Conservation (phyloP, 2,888 invertebrate genomes). For the Cantharis rufa region DNA sequence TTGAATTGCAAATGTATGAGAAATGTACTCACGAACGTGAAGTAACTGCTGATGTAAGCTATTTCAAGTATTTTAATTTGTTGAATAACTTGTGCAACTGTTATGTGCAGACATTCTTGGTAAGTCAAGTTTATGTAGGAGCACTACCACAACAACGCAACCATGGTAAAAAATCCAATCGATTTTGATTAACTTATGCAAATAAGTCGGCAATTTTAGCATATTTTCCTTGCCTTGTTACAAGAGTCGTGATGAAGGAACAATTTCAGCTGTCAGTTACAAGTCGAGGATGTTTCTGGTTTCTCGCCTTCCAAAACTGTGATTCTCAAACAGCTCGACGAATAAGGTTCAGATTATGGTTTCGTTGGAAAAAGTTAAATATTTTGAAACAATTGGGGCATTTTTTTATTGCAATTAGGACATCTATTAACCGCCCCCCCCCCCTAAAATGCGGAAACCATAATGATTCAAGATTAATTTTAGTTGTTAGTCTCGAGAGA, state of each 20-base stretch:
- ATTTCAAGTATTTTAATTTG: conserved; percentile 1
- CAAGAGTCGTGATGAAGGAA: background rate
- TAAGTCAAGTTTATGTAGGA: background rate
- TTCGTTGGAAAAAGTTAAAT: too few relatives aligned
- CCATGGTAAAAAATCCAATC: background rate
- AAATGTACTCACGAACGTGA: background rate
- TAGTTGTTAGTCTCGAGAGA: too few relatives aligned
- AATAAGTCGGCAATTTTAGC: background rate
- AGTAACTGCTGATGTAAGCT: background rate
- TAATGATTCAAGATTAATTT: too few relatives aligned
- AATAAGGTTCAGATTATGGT: too few relatives aligned
- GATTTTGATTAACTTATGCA: background rate
- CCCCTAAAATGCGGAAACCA: too few relatives aligned
- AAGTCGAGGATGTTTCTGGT: background rate
- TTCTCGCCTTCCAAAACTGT: background rate
- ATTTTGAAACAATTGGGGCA: too few relatives aligned
- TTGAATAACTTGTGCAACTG: background rate
- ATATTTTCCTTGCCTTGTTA: background rate
- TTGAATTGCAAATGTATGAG: background rate
- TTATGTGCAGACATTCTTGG: background rate
- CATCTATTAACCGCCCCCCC: too few relatives aligned
- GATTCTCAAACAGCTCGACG: background rate
- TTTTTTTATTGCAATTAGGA: too few relatives aligned
- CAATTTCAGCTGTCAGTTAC: background rate
- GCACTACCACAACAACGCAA: background rate